Conservation (phyloP, 2,113 vertebrate species). For the Stigmatopora argus region DNA sequence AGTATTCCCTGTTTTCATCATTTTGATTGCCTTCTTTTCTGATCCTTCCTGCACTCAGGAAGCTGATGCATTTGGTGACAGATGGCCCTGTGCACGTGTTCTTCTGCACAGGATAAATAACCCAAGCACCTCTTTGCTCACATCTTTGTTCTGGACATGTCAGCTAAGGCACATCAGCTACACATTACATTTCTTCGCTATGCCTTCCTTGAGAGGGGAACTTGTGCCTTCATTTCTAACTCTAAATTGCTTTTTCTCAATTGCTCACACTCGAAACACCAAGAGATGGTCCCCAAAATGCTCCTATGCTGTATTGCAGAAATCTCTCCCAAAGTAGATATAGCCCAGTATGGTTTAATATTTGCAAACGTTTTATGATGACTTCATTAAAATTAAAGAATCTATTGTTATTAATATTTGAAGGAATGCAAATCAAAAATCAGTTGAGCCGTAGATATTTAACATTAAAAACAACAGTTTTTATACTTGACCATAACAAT, state of each 20-base stretch:
- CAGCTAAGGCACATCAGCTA: constrained; percentile 30
- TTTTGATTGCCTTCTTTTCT: constrained; percentile 36
- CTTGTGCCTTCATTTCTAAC: constrained; percentile 40
- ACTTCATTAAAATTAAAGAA: background rate
- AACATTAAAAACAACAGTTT: background rate
- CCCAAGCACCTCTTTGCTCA: constrained; percentile 48
- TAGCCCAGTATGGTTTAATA: constrained; percentile 19
- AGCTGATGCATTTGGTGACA: constrained; percentile 54
- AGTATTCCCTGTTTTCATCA: constrained; percentile 37
- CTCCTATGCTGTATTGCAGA: constrained; percentile 25
- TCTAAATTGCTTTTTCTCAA: constrained; percentile 54
- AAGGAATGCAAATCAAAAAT: background rate
- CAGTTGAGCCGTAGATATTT: background rate
- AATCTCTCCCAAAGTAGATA: constrained; percentile 23
- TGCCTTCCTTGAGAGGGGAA: constrained; percentile 40
- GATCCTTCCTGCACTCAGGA: constrained; percentile 62
- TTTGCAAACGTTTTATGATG: background rate
- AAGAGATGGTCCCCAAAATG: constrained; percentile 11
- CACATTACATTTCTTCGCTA: constrained; percentile 23
- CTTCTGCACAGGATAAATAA: constrained; percentile 51
- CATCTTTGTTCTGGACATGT: constrained; percentile 52
- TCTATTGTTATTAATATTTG: background rate
- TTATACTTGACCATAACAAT: background rate
- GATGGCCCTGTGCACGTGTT: constrained; percentile 31
- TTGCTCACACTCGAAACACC: constrained; percentile 18